A percentile compares a stretch with the other conserved stretches of the same genome.
Evolutionary conservation across 2,113 vertebrate genomes (phyloP).

Genomic region (Trichomycterus rosablanca): DNA sequence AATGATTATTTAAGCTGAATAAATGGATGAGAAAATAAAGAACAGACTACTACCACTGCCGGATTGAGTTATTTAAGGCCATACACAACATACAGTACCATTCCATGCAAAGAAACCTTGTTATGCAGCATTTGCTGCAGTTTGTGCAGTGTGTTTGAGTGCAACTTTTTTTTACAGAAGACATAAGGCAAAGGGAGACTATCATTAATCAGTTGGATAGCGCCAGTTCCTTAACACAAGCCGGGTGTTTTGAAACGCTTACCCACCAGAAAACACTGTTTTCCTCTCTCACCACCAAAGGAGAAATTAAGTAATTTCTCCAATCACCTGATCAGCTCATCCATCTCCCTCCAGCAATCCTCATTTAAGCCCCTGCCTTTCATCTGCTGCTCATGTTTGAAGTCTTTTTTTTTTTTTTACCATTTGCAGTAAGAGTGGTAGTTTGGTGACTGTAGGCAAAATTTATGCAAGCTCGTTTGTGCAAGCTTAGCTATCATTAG

Average conservation of each 20-base stretch:
- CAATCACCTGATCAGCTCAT: conserved; percentile 10
- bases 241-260: neutral
- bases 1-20: too few species aligned
- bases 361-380: neutral
- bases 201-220: neutral
- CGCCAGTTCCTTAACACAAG: neutral
- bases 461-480: neutral
- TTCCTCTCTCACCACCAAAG: neutral
- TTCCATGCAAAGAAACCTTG: too few species aligned
- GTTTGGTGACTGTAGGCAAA: neutral
- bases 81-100: too few species aligned
- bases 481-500: conserved; percentile 3
- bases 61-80: too few species aligned
- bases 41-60: too few species aligned
- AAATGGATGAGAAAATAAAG: too few species aligned
- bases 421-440: conserved; percentile 9
- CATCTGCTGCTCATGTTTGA: neutral
- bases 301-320: conserved; percentile 4
- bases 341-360: neutral
- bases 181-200: neutral
- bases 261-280: neutral
- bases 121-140: too few species aligned
- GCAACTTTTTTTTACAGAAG: neutral
- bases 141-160: too few species aligned
- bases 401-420: neutral